Evolutionary conservation across 1,140 invertebrate genomes (phyloP).

Genomic region (Drosophila melanogaster): DNA sequence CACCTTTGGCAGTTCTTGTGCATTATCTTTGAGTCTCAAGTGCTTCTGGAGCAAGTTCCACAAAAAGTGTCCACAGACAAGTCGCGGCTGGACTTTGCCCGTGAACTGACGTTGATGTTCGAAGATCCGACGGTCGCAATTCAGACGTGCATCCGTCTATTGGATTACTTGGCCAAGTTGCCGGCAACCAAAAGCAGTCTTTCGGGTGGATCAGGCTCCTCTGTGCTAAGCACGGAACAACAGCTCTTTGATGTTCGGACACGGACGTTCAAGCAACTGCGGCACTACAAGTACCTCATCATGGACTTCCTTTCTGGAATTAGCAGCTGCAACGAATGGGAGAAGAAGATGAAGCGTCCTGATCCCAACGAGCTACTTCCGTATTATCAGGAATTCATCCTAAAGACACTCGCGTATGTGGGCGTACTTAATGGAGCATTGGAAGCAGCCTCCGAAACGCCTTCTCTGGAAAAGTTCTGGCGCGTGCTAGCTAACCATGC

Average conservation of each 20-base stretch:
- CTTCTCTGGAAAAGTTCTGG: constrained; percentile 90
- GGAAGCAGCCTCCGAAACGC: constrained; percentile 72
- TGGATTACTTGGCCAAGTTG: constrained; percentile 86
- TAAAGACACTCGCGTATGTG: constrained; percentile 89
- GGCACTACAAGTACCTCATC: constrained; percentile 92
- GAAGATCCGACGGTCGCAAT: constrained; percentile 86
- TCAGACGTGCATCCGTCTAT: constrained; percentile 87
- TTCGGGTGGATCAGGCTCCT: constrained; percentile 11
- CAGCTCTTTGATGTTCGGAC: constrained; percentile 89
- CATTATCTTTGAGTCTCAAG: constrained; percentile 89
- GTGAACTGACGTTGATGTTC: constrained; percentile 56
- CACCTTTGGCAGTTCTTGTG: constrained; percentile 92
- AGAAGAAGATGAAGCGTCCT: constrained; percentile 85
- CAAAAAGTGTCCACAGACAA: constrained; percentile 66
- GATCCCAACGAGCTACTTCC: constrained; percentile 67
- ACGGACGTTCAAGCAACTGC: constrained; percentile 89
- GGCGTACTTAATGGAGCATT: constrained; percentile 86
- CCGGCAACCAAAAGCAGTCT: constrained; percentile 68
- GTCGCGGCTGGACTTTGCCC: constrained; percentile 54
- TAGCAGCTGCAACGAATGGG: constrained; percentile 88
- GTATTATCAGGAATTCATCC: constrained; percentile 88
- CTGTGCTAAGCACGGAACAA: constrained; percentile 60
- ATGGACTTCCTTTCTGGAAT: constrained; percentile 89
- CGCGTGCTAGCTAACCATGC: constrained; percentile 90
- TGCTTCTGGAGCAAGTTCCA: constrained; percentile 75